Evolutionary conservation across 2,888 invertebrate genomes (phyloP), one percentile per base, ranked within the genome.

Genomic region (Plebejus melissa): DNA sequence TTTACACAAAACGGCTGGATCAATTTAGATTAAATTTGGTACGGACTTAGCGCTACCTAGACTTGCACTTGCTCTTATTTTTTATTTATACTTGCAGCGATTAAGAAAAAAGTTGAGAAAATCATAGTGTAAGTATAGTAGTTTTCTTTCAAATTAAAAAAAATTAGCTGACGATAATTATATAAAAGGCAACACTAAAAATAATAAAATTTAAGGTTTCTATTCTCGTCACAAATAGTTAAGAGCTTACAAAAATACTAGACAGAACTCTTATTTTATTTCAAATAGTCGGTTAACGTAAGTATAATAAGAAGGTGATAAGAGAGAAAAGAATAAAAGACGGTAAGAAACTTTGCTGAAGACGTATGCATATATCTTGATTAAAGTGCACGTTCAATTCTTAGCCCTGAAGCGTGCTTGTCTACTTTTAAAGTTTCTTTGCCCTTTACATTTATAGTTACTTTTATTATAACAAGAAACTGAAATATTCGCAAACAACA

Each of bases 331-430:
- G 60, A 65, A 65, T 4, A 65, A 65, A 32, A 65, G 32, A 65
- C 32, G 13, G 28, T 65, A 65, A 32, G 32, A 65, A 65, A 65
- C 65, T 65, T 65, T 32, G 65, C 32, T 32, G 65, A 65, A 65
- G 65, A 65, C 32, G 65, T 65, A 13, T 65, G 65, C 65, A 65
- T 65, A 65, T 32, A 65, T 65, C 65, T 65, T 65, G 65, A 65
- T 32, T 32, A 65, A 65, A 65, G 65, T 65, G 65, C 32, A 65
- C 65, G 65, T 65, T 65, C 65, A 32, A 65, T 65, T 65, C 32
- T 65, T 4, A 65, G 65, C 65, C 5, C 65, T 60, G 13, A 32
- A 32, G 32, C 65, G 32, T 65, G 32, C 4, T 65, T 65, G 32
- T 65, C 65, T 65, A 65, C 65, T 32, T 65, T 65, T 4, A 65